Conservation (phyloP, 2,888 invertebrate genomes). For the Hesperia comma region DNA sequence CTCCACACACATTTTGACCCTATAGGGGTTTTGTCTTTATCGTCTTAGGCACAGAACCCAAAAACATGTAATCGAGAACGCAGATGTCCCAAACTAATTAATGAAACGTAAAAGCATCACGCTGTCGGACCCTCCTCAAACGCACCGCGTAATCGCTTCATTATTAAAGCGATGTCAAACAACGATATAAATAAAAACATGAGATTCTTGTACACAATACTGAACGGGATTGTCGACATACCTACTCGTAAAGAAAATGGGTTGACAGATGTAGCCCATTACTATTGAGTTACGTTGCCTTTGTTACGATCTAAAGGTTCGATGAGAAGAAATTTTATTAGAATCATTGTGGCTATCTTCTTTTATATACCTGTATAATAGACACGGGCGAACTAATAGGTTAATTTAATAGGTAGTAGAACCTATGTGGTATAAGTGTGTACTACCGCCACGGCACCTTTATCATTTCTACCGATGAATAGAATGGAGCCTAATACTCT, state of each 20-base stretch:
- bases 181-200: conserved; percentile 23
- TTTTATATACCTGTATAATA: too few species aligned
- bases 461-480: too few species aligned
- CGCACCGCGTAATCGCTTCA: conserved; percentile 31
- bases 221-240: conserved; percentile 19
- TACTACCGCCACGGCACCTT: too few species aligned
- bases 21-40: neutral
- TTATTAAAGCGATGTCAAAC: conserved; percentile 33
- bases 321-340: neutral
- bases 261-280: conserved; percentile 33
- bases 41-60: neutral
- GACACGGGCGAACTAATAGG: too few species aligned
- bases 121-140: conserved; percentile 34
- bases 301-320: conserved; percentile 2
- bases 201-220: conserved; percentile 21
- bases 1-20: too few species aligned
- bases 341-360: neutral
- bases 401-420: too few species aligned
- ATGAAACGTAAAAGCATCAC: conserved; percentile 26
- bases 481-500: too few species aligned
- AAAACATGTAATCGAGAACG: conserved; percentile 32
- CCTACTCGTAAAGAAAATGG: conserved; percentile 23
- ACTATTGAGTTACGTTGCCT: conserved; percentile 19
- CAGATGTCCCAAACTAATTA: conserved; percentile 32
- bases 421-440: too few species aligned